phyloP scores from a whole-genome alignment of 2,113 vertebrate genomes.

The Podarcis cretensis region DNA sequence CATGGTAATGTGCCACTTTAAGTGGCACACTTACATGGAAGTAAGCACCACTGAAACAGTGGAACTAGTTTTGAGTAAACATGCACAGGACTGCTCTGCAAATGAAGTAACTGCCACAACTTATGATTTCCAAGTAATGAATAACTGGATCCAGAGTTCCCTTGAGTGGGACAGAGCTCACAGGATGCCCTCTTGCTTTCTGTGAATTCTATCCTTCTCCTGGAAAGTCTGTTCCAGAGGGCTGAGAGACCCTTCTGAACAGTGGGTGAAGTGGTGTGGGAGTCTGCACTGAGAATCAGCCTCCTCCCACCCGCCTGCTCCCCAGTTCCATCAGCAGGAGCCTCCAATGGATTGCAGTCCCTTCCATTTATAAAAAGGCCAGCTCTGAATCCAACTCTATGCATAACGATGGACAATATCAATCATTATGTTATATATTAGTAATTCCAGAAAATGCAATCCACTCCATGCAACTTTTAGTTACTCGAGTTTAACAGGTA shows the following conservation, averaged over 20 bases:
- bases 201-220: background rate
- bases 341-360: background rate
- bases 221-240: background rate
- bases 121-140: background rate
- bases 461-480: background rate
- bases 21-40: background rate
- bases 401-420: background rate
- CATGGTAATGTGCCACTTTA: fast-evolving
- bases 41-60: background rate
- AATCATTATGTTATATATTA: background rate
- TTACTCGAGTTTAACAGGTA: background rate
- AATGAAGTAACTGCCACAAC: background rate
- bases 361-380: background rate
- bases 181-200: background rate
- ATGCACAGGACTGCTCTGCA: background rate
- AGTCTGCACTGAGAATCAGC: background rate
- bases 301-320: background rate
- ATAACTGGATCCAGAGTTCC: background rate
- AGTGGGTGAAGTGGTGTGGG: background rate
- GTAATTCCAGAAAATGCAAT: background rate
- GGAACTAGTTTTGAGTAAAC: background rate
- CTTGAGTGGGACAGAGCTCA: background rate
- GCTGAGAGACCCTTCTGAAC: background rate
- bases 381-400: background rate
- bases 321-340: too few relatives aligned